Percentiles rank a stretch among this genome's conserved stretches.
These are phyloP conservation scores for Lasiurus borealis DNA, from an alignment of 2,113 vertebrate species.

Conservation along the genomic window DNA sequence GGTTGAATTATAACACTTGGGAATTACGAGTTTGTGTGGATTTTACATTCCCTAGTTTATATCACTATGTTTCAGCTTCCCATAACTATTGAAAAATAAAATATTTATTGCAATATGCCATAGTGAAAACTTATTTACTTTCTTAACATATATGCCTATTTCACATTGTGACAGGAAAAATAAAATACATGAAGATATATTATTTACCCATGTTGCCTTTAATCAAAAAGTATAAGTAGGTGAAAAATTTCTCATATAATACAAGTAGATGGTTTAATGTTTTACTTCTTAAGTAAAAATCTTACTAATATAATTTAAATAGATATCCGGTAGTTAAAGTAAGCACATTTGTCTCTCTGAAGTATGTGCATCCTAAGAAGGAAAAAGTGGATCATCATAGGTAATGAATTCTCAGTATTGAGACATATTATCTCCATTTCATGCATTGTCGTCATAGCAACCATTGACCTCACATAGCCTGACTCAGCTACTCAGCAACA, in stretches of 20 bases:
- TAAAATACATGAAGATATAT: constrained; percentile 59
- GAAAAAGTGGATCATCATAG: constrained; percentile 69
- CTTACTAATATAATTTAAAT: constrained; percentile 61
- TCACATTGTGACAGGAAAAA: constrained; percentile 62
- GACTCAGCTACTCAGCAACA: constrained; percentile 80
- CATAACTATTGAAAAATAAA: constrained; percentile 68
- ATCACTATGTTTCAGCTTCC: constrained; percentile 61
- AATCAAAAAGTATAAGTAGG: constrained; percentile 65
- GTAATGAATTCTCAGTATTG: constrained; percentile 79
- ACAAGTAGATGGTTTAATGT: constrained; percentile 12
- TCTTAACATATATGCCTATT: constrained; percentile 73
- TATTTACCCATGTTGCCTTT: constrained; percentile 61
- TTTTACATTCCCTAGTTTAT: constrained; percentile 41
- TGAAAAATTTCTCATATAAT: constrained; percentile 1
- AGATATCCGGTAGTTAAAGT: constrained; percentile 75
- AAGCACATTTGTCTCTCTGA: constrained; percentile 6
- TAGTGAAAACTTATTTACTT: constrained; percentile 74
- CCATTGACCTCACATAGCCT: constrained; percentile 80
- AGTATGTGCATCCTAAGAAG: constrained; percentile 64
- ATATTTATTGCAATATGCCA: constrained; percentile 65
- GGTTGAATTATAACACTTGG: constrained; percentile 13
- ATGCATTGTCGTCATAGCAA: constrained; percentile 83
- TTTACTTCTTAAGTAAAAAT: constrained; percentile 63
- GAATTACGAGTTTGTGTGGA: constrained; percentile 37
- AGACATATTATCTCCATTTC: constrained; percentile 79